These are phyloP conservation scores for Sebastes matsubarae DNA, from an alignment of 2,797 vertebrate species.

Conservation along the genomic window DNA sequence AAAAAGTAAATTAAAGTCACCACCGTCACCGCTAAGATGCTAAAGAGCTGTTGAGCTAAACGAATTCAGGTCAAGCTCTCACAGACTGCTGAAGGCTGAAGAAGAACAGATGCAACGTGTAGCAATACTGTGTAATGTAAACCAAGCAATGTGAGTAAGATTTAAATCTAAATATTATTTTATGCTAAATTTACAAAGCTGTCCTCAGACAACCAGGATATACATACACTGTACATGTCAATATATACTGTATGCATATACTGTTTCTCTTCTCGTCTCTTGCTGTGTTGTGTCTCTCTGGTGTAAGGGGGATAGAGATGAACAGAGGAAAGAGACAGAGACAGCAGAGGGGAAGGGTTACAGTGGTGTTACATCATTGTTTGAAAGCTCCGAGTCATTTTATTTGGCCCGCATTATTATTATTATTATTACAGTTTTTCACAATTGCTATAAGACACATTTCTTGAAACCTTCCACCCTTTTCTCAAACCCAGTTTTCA, in stretches of 20 bases:
- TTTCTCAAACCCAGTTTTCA: not conserved
- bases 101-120: too few relatives aligned
- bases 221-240: too few relatives aligned
- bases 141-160: too few relatives aligned
- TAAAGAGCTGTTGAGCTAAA: too few relatives aligned
- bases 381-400: conserved; percentile 19
- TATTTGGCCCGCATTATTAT: conserved; percentile 11
- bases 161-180: too few relatives aligned
- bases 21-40: too few relatives aligned
- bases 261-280: not conserved
- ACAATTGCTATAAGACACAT: not conserved
- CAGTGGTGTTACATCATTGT: conserved; percentile 61
- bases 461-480: not conserved
- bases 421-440: not conserved
- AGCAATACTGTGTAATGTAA: too few relatives aligned
- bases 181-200: too few relatives aligned
- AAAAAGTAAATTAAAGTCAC: too few relatives aligned
- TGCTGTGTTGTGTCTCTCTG: not conserved
- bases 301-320: not conserved
- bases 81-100: too few relatives aligned
- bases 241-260: not conserved
- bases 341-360: conserved; percentile 26
- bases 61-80: too few relatives aligned
- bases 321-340: conserved; percentile 7
- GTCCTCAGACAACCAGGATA: too few relatives aligned